A percentile compares a stretch with the other conserved stretches of the same genome.
phyloP scores from a whole-genome alignment of 92 coral and sea anemone genomes.

The Pocillopora grandis region DNA sequence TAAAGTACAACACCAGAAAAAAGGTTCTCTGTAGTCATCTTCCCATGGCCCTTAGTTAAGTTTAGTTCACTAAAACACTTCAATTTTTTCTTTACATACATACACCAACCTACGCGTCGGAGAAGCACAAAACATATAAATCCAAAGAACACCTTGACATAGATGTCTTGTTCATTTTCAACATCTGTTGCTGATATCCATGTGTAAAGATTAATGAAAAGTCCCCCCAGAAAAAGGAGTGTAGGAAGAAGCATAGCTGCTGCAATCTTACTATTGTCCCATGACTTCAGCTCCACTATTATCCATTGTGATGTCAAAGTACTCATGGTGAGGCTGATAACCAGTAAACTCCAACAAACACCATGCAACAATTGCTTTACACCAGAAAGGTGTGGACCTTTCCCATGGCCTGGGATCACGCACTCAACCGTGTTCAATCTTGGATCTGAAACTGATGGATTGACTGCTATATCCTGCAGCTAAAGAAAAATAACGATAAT shows the following conservation, averaged over 20 bases:
- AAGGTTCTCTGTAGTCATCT: not conserved
- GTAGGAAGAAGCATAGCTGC: not conserved
- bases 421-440: too few species aligned
- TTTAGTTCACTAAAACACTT: not conserved
- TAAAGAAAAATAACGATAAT: not conserved
- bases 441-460: too few species aligned
- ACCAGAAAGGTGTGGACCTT: not conserved
- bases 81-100: not conserved
- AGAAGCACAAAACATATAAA: not conserved
- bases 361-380: constrained; percentile 6
- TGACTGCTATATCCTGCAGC: too few species aligned
- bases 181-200: not conserved
- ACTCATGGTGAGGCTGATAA: constrained; percentile 10
- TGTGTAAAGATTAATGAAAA: not conserved
- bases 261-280: constrained; percentile 4
- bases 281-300: not conserved
- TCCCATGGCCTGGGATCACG: too few species aligned
- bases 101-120: constrained; percentile 1
- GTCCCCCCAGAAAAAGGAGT: not conserved
- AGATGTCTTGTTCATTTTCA: too few species aligned
- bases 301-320: not conserved
- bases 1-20: constrained; percentile 10
- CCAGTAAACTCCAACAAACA: constrained; percentile 16
- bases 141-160: not conserved
- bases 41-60: not conserved